Percentiles rank a stretch among this genome's conserved stretches.
These are phyloP conservation scores for Acipenser transmontanus DNA, from an alignment of 2,797 vertebrate genomes.

Conservation along the genomic window DNA sequence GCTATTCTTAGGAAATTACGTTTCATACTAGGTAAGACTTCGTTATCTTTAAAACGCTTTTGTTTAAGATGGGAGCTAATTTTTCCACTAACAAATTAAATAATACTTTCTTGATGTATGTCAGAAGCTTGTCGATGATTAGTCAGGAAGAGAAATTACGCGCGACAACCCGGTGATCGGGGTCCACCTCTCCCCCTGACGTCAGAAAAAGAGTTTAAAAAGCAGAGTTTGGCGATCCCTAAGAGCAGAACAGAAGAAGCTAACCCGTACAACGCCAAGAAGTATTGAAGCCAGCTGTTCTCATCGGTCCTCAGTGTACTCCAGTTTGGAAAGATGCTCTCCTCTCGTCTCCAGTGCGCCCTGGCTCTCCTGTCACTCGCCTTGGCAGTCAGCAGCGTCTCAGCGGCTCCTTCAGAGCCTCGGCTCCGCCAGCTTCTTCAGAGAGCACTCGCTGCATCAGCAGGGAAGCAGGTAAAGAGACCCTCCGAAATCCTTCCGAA, in stretches of 20 bases:
- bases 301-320: not conserved
- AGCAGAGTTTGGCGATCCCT: conserved; percentile 32
- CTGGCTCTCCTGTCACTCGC: conserved; percentile 75
- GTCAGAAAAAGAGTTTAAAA: conserved; percentile 77
- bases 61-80: too few species aligned
- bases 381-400: conserved; percentile 71
- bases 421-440: conserved; percentile 86
- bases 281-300: conserved; percentile 4
- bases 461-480: conserved; percentile 70
- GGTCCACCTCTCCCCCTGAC: conserved; percentile 67
- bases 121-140: conserved; percentile 11
- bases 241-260: conserved; percentile 21
- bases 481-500: not conserved
- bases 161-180: conserved; percentile 25
- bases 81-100: too few species aligned
- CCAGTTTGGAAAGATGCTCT: conserved; percentile 60
- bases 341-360: conserved; percentile 72
- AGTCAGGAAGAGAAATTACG: conserved; percentile 16
- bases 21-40: too few species aligned
- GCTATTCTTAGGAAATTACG: too few species aligned
- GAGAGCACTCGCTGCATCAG: conserved; percentile 73
- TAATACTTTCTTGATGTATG: too few species aligned
- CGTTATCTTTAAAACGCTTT: too few species aligned
- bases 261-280: conserved; percentile 23
- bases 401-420: conserved; percentile 75